phyloP scores from a whole-genome alignment of 2,888 invertebrate genomes.

The Mayetiola destructor region DNA sequence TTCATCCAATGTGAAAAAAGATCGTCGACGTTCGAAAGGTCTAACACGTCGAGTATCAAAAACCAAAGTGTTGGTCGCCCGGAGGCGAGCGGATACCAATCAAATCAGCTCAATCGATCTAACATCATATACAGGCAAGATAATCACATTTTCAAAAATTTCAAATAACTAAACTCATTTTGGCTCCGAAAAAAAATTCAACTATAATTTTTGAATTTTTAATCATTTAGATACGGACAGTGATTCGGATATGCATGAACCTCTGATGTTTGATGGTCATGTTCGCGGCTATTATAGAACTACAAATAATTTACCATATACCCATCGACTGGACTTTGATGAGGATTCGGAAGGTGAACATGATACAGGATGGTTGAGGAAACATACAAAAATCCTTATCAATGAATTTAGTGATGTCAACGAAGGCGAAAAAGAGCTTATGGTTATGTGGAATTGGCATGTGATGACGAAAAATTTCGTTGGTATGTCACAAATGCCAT shows the following conservation, averaged over 20 bases:
- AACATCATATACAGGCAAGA: too few species aligned
- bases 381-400: not conserved
- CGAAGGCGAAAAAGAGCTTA: conserved; percentile 8
- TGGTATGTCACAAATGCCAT: not conserved
- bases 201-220: too few species aligned
- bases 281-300: not conserved
- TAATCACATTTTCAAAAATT: too few species aligned
- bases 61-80: conserved; percentile 1
- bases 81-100: not conserved
- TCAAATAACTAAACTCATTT: too few species aligned
- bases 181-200: too few species aligned
- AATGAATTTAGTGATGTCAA: not conserved
- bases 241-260: too few species aligned
- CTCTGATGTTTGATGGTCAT: not conserved
- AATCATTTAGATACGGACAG: too few species aligned
- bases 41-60: too few species aligned
- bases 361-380: not conserved
- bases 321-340: not conserved
- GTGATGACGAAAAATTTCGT: conserved; percentile 7
- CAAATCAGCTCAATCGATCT: too few species aligned
- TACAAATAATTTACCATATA: not conserved
- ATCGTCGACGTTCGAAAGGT: not conserved
- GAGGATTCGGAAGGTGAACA: conserved; percentile 1
- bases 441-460: not conserved
- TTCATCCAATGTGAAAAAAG: not conserved